phyloP scores from a whole-genome alignment of 2,797 vertebrate species.

The Phoeniculus purpureus region DNA sequence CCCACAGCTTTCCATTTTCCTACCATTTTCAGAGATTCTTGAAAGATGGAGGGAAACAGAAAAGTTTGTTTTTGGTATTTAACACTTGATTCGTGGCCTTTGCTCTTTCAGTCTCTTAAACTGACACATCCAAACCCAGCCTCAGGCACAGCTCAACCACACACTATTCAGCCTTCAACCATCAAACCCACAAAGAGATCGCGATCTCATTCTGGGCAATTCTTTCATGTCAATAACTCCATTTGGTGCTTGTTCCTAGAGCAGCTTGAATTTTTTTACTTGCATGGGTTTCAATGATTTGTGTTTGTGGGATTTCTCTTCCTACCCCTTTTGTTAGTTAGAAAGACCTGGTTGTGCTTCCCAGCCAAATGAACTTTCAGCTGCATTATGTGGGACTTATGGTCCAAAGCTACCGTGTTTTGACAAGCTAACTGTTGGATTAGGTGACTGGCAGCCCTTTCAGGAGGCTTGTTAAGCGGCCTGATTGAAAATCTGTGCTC shows the following conservation, averaged over 20 bases:
- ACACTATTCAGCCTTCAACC: background rate
- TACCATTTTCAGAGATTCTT: background rate
- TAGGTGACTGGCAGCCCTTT: constrained; percentile 5
- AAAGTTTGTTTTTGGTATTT: constrained; percentile 13
- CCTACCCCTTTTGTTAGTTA: background rate
- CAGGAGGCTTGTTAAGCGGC: background rate
- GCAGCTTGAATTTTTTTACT: background rate
- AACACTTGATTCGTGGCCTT: background rate
- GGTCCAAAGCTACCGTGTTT: background rate
- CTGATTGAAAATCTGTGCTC: background rate
- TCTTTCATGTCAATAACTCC: constrained; percentile 10
- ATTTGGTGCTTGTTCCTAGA: background rate
- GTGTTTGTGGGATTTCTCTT: constrained; percentile 8
- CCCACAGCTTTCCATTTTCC: background rate
- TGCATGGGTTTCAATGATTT: background rate
- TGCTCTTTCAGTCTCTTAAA: background rate
- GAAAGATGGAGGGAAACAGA: background rate
- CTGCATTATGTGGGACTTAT: accelerated
- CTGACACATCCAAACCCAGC: background rate
- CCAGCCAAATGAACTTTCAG: background rate
- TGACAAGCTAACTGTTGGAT: background rate
- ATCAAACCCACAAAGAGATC: accelerated
- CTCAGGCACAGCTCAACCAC: background rate
- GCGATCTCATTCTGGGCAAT: background rate
- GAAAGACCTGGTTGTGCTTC: background rate